phyloP scores from a whole-genome alignment of 2,888 invertebrate species.

The Baronia brevicornis region DNA sequence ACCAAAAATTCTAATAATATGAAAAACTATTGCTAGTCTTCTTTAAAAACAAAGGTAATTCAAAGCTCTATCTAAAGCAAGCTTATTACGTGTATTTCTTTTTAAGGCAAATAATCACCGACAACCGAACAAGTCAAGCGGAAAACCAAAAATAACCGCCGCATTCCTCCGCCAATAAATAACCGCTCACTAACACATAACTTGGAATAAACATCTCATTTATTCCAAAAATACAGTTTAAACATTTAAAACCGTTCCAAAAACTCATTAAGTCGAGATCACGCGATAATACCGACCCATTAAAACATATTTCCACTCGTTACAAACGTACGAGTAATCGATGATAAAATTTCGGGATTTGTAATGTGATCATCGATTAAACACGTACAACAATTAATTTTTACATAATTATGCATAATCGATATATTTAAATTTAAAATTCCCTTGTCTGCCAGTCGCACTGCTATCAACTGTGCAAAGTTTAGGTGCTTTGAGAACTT shows the following conservation, averaged over 20 bases:
- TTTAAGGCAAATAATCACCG: constrained; percentile 24
- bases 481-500: no score
- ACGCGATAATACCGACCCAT: constrained; percentile 44
- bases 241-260: constrained; percentile 39
- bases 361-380: constrained; percentile 47
- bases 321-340: constrained; percentile 19
- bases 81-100: constrained; percentile 21
- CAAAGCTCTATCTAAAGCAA: constrained; percentile 7
- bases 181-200: constrained; percentile 29
- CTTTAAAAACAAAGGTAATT: constrained; percentile 11
- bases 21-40: no score
- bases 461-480: no score
- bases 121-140: constrained; percentile 17
- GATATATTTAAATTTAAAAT: constrained; percentile 8
- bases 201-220: constrained; percentile 41
- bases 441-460: no score
- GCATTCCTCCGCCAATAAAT: constrained; percentile 27
- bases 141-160: constrained; percentile 15
- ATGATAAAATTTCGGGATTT: constrained; percentile 21
- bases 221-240: constrained; percentile 35
- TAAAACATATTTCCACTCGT: constrained; percentile 33
- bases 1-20: no score
- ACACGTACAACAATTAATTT: constrained; percentile 57
- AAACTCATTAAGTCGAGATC: constrained; percentile 52
- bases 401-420: constrained; percentile 31